phyloP scores from a whole-genome alignment of 2,797 vertebrate genomes.

The Pitangus sulphuratus region DNA sequence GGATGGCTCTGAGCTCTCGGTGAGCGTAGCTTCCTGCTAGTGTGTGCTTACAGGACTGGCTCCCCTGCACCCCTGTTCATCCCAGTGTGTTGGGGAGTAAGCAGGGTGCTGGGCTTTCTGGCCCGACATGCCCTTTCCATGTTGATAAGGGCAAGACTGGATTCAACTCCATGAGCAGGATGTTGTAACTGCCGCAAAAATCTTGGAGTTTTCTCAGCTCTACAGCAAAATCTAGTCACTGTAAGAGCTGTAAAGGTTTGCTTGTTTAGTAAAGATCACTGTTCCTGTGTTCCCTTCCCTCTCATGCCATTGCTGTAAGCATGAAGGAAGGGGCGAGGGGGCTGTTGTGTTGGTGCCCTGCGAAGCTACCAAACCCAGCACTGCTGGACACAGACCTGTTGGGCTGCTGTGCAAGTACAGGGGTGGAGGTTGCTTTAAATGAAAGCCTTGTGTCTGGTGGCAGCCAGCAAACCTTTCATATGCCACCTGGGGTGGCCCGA shows the following conservation, averaged over 20 bases:
- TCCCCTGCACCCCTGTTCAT: accelerated
- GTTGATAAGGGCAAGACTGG: background rate
- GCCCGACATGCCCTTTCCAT: accelerated
- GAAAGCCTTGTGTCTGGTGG: background rate
- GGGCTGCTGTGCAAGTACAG: background rate
- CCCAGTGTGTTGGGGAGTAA: accelerated
- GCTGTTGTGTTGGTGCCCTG: background rate
- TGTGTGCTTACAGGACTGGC: accelerated
- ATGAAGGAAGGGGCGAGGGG: accelerated
- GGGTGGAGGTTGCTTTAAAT: background rate
- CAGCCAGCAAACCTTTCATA: background rate
- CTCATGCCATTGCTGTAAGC: accelerated
- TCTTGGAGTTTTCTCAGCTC: background rate
- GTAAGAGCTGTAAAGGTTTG: background rate
- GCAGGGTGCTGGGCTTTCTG: background rate
- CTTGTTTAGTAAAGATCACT: background rate
- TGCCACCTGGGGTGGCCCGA: background rate
- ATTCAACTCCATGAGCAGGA: background rate
- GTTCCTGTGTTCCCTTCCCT: background rate
- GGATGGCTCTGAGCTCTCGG: background rate
- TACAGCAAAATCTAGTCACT: background rate
- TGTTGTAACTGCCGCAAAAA: accelerated
- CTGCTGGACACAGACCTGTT: accelerated
- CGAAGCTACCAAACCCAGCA: background rate
- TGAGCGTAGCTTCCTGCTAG: accelerated